phyloP scores from a whole-genome alignment of 2,888 invertebrate species.

The Luperina nickerlii region DNA sequence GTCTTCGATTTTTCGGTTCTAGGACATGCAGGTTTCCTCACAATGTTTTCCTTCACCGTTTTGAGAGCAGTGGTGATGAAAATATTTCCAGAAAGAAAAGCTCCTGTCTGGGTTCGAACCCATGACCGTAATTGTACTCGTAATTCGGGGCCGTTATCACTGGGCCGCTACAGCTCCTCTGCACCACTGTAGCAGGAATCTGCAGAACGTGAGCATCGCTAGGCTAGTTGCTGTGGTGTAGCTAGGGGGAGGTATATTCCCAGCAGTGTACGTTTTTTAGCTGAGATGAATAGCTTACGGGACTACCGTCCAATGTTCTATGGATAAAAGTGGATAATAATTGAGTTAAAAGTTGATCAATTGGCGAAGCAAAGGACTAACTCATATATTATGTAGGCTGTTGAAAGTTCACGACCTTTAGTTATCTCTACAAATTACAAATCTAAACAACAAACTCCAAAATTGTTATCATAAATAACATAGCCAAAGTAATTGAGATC shows the following conservation, averaged over 20 bases:
- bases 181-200: not conserved
- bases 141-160: not conserved
- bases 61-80: not conserved
- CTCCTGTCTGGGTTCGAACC: no score
- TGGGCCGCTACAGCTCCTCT: not conserved
- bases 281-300: no score
- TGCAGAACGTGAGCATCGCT: not conserved
- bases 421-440: not conserved
- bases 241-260: no score
- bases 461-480: not conserved
- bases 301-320: no score
- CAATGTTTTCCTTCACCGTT: no score
- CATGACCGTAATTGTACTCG: not conserved
- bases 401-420: not conserved
- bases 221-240: no score
- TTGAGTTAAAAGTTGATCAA: not conserved
- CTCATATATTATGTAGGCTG: not conserved
- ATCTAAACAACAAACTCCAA: not conserved
- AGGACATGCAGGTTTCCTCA: not conserved
- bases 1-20: not conserved
- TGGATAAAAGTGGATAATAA: not conserved
- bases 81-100: no score
- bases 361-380: not conserved
- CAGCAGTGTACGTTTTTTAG: no score
- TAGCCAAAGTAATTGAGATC: constrained; percentile 17